Evolutionary conservation across 2,888 invertebrate genomes (phyloP), one percentile per base, ranked within the genome.

Genomic region (Lymantria dispar): DNA sequence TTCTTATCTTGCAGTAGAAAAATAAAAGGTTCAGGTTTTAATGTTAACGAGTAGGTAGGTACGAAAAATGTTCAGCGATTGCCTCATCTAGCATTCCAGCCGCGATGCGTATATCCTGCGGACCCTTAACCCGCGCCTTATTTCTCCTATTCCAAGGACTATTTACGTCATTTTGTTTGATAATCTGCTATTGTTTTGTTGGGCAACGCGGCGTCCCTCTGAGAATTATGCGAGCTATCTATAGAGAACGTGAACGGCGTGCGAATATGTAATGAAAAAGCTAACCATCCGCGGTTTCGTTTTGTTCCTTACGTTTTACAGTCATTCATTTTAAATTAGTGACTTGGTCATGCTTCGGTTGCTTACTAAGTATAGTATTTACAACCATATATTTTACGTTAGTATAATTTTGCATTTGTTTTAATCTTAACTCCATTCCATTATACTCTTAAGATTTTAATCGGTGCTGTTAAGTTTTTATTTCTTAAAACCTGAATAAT

Each of bases 151-250:
- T 80, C 70, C 76, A 73, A 80, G 76, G 80, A 85, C 87, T 88
- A 87, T 89, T 87, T 88, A 86, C 85, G 87, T 87, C 86, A 85
- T 89, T 89, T 86, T 81, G 84, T 86, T 87, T 87, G 87, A 90
- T 91, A 91, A 90, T 90, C 86, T 85, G 84, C 85, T 83, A 87
- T 91, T 88, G 90, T 88, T 88, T 87, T 78, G 84, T 76, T 70
- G 80, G 82, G 78, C 76, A 77, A 74, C 79, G 80, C 74, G 72
- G 79, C 82, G 74, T 81, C 83, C 85, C 83, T 83, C 76, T 78
- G 84, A 86, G 87, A 90, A 85, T 88, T 89, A 88, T 88, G 83
- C 81, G 78, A 84, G 85, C 84, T 87, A 86, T 89, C 85, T 86
- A 84, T 85, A 77, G 77, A 69, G 76, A 74, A 88, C 89, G 89